These are phyloP conservation scores for Meleagris gallopavo DNA, from an alignment of 2,113 vertebrate genomes.

Conservation along the genomic window DNA sequence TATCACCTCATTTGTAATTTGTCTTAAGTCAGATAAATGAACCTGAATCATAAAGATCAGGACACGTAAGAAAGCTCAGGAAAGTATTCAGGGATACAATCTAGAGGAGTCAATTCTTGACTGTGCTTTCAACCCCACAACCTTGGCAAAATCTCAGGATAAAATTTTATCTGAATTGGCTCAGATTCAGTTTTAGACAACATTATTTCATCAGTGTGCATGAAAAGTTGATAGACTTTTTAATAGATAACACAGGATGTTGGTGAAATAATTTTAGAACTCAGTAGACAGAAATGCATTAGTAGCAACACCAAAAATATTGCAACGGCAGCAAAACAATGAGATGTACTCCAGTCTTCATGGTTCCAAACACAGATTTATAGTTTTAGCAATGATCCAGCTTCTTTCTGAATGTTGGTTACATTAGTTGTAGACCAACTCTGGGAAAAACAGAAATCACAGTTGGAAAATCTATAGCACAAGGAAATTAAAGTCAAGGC, in stretches of 20 bases:
- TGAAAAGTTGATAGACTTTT: no score
- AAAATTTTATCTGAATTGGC: neutral
- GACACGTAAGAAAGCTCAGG: neutral
- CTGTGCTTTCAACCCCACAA: neutral
- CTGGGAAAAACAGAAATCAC: neutral
- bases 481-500: neutral
- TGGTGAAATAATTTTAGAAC: conserved; percentile 28
- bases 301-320: conserved; percentile 13
- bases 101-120: neutral
- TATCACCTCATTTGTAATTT: neutral
- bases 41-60: neutral
- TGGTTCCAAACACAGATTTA: conserved; percentile 8
- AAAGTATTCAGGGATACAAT: neutral
- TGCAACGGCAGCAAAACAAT: neutral
- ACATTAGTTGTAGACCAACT: neutral
- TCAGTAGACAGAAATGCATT: neutral
- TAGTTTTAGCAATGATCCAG: neutral
- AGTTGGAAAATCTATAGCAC: neutral
- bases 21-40: neutral
- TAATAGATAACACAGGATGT: neutral
- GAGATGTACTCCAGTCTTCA: neutral
- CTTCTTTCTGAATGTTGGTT: neutral
- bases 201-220: neutral
- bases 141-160: neutral
- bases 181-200: neutral